Conservation (phyloP, 2,888 invertebrate genomes). For the Apamea anceps region DNA sequence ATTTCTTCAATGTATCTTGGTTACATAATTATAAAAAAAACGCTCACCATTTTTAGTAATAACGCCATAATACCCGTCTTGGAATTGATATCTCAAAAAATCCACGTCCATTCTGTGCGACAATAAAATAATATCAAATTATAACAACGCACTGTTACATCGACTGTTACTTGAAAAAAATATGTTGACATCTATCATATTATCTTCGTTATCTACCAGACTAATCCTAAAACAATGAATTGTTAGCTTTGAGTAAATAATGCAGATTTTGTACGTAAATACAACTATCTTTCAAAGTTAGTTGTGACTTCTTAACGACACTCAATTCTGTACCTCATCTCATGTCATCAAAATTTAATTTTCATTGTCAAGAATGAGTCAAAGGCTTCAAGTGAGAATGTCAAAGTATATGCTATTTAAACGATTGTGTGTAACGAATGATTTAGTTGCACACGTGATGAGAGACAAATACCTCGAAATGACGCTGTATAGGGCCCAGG, state of each 20-base stretch:
- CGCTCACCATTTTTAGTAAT: slow-evolving; percentile 81
- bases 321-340: slow-evolving; percentile 13
- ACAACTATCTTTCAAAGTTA: slow-evolving; percentile 57
- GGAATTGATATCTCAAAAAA: slow-evolving; percentile 79
- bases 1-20: neutral
- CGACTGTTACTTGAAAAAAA: slow-evolving; percentile 60
- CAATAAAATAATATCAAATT: slow-evolving; percentile 49
- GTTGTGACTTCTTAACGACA: neutral
- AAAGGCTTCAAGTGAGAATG: slow-evolving; percentile 40
- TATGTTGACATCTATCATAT: slow-evolving; percentile 52
- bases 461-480: slow-evolving; percentile 32
- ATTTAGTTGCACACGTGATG: slow-evolving; percentile 56
- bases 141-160: slow-evolving; percentile 34
- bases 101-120: slow-evolving; percentile 80
- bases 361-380: neutral
- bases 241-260: slow-evolving; percentile 58
- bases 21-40: neutral
- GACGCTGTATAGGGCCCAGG: neutral
- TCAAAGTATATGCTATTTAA: slow-evolving; percentile 45
- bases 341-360: slow-evolving; percentile 7
- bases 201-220: slow-evolving; percentile 60
- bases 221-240: slow-evolving; percentile 62
- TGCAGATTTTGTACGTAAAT: slow-evolving; percentile 59
- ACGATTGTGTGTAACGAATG: slow-evolving; percentile 51
- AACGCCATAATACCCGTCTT: slow-evolving; percentile 81